A percentile compares a stretch with the other conserved stretches of the same genome.
phyloP scores from a whole-genome alignment of 2,888 invertebrate genomes.

The Rotaria macrura region DNA sequence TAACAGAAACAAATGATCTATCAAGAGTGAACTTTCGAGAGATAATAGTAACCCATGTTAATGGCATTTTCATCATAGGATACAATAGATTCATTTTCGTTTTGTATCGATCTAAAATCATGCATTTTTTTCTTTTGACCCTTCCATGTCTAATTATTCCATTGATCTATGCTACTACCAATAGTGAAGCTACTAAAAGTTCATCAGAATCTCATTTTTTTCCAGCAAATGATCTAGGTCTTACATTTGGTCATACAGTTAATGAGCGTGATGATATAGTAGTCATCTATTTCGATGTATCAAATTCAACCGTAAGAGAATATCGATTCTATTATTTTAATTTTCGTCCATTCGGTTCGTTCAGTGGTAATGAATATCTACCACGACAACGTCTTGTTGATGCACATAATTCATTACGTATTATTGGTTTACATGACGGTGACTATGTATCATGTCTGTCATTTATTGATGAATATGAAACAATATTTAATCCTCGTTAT shows the following conservation, averaged over 20 bases:
- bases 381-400: not conserved
- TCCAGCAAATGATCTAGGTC: not conserved
- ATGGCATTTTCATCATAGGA: not conserved
- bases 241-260: not conserved
- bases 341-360: not conserved
- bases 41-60: not conserved
- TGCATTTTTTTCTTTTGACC: not conserved
- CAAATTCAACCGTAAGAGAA: not conserved
- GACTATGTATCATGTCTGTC: not conserved
- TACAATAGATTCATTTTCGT: not conserved
- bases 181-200: not conserved
- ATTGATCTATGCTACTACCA: not conserved
- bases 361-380: not conserved
- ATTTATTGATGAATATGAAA: not conserved
- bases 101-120: not conserved
- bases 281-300: not conserved
- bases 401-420: not conserved
- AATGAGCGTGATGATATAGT: not conserved
- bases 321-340: conserved; percentile 8
- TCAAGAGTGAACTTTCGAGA: not conserved
- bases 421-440: not conserved
- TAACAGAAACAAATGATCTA: not conserved
- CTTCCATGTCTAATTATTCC: not conserved
- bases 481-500: not conserved
- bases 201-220: not conserved